phyloP scores from a whole-genome alignment of 2,113 vertebrate species.

The Brachyhypopomus occidentalis region DNA sequence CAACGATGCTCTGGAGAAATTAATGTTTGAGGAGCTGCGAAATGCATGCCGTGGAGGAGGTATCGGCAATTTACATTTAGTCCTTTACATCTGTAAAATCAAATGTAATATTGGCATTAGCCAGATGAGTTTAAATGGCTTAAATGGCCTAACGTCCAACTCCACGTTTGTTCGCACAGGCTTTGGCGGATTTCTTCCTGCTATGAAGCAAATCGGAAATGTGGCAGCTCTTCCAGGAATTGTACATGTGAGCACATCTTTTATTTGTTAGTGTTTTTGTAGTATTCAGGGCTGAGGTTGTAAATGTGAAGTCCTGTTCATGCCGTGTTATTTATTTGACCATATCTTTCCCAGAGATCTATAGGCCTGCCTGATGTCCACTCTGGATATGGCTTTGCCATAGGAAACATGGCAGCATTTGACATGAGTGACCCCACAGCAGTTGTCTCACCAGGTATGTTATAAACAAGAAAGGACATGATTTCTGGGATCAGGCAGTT shows the following conservation, averaged over 20 bases:
- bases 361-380: constrained; percentile 97
- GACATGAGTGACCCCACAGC: constrained; percentile 89
- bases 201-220: constrained; percentile 98
- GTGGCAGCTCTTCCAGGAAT: constrained; percentile 96
- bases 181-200: constrained; percentile 92
- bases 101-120: not conserved
- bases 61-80: constrained; percentile 51
- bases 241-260: constrained; percentile 81
- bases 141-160: not conserved
- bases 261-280: not conserved
- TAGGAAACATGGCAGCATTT: constrained; percentile 98
- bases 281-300: not conserved
- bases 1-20: constrained; percentile 92
- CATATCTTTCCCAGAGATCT: constrained; percentile 78
- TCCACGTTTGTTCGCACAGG: constrained; percentile 66
- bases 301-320: not conserved
- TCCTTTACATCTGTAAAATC: not conserved
- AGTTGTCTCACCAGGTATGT: constrained; percentile 91
- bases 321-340: not conserved
- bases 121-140: not conserved
- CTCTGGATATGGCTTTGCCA: constrained; percentile 97
- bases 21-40: constrained; percentile 96
- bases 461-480: not conserved
- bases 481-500: not conserved
- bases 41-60: constrained; percentile 95